Conservation (phyloP, 1,140 invertebrate species). For the Dryas iulia region DNA sequence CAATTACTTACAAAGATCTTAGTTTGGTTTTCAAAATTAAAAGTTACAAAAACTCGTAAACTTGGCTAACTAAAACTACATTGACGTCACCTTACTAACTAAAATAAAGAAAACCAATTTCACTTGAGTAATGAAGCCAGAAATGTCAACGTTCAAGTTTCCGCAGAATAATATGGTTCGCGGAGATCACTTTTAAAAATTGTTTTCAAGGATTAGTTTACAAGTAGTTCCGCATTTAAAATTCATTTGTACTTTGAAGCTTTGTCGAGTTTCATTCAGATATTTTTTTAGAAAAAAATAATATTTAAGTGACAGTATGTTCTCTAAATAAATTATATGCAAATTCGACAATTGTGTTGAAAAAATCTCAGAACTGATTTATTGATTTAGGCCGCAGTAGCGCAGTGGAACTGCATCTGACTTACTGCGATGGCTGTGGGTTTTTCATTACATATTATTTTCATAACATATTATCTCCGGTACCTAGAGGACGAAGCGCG, state of each 20-base stretch:
- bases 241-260: background rate
- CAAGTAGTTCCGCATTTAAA: background rate
- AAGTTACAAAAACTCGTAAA: constrained; percentile 19
- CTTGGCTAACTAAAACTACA: constrained; percentile 24
- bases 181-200: background rate
- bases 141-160: constrained; percentile 25
- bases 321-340: too few species aligned
- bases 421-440: too few species aligned
- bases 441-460: too few species aligned
- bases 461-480: too few species aligned
- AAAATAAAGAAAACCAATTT: constrained; percentile 35
- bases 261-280: too few species aligned
- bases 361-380: too few species aligned
- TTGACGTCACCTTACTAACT: constrained; percentile 25
- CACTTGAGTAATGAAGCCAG: constrained; percentile 27
- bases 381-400: too few species aligned
- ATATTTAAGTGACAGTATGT: too few species aligned
- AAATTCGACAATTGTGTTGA: too few species aligned
- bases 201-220: background rate
- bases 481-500: too few species aligned
- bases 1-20: background rate
- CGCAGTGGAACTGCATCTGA: too few species aligned
- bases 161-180: constrained; percentile 20
- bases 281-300: too few species aligned
- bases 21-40: constrained; percentile 6